Conservation (phyloP, 2,113 vertebrate genomes). For the Cynocephalus volans region DNA sequence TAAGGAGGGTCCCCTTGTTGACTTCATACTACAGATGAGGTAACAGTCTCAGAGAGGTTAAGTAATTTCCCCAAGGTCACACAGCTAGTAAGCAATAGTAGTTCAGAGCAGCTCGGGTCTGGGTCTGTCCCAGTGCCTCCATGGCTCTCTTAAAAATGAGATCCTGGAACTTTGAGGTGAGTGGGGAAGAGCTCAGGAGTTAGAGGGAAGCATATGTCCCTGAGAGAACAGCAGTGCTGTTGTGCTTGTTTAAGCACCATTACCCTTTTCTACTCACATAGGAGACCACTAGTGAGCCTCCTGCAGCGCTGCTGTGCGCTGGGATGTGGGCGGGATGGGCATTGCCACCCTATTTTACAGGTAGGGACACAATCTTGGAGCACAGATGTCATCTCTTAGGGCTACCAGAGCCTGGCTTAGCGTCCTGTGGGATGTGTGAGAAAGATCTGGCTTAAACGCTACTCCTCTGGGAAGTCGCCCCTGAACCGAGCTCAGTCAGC, state of each 20-base stretch:
- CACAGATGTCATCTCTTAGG: not conserved
- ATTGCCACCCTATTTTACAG: too few species aligned
- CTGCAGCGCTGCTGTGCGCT: not conserved
- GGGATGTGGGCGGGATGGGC: not conserved
- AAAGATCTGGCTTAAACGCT: not conserved
- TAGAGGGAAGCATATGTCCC: too few species aligned
- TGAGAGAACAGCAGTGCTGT: not conserved
- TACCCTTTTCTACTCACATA: too few species aligned
- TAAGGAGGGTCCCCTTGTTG: too few species aligned
- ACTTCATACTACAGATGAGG: not conserved
- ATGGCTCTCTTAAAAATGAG: not conserved
- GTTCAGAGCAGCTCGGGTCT: not conserved
- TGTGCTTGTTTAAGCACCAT: rapidly evolving
- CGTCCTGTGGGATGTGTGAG: not conserved
- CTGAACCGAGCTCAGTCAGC: not conserved
- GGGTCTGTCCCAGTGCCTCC: not conserved
- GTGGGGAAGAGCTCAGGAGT: too few species aligned
- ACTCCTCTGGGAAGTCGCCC: not conserved
- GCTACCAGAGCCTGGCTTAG: not conserved
- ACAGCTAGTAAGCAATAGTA: not conserved
- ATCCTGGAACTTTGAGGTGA: not conserved
- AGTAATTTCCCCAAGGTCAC: not conserved
- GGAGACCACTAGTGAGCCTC: not conserved
- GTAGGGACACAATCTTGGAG: not conserved
- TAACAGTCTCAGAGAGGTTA: too few species aligned